Conservation (phyloP, 2,113 vertebrate species). For the Cromileptes altivelis region DNA sequence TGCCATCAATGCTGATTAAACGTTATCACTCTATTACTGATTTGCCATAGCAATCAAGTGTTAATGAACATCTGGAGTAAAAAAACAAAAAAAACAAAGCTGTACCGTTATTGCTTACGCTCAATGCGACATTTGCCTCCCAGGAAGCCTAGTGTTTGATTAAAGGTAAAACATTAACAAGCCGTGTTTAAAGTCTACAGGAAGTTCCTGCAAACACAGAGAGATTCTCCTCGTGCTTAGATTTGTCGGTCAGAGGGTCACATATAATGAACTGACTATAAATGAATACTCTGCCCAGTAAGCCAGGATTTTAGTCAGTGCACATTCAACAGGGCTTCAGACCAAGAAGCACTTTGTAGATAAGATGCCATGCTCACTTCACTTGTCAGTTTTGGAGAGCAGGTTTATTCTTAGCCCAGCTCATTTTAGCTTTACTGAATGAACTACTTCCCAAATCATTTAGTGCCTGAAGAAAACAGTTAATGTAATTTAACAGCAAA, state of each 20-base stretch:
- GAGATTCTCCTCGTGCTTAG: slow-evolving; percentile 18
- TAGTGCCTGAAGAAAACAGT: background rate
- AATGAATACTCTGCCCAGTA: background rate
- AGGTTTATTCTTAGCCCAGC: slow-evolving; percentile 49
- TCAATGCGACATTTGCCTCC: slow-evolving; percentile 51
- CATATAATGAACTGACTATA: background rate
- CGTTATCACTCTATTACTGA: slow-evolving; percentile 35
- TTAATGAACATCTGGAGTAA: slow-evolving; percentile 49
- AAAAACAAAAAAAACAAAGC: slow-evolving; percentile 49
- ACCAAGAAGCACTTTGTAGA: slow-evolving; percentile 38
- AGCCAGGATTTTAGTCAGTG: slow-evolving; percentile 23
- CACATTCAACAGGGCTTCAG: slow-evolving; percentile 40
- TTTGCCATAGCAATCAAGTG: slow-evolving; percentile 30
- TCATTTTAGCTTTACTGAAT: slow-evolving; percentile 12
- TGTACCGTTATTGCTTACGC: slow-evolving; percentile 16
- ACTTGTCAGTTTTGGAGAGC: slow-evolving; percentile 20
- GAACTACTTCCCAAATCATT: background rate
- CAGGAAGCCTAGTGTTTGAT: slow-evolving; percentile 75
- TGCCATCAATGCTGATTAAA: slow-evolving; percentile 46
- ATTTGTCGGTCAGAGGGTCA: slow-evolving; percentile 40
- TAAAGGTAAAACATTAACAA: slow-evolving; percentile 85
- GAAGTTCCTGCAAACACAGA: slow-evolving; percentile 48
- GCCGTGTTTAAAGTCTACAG: slow-evolving; percentile 76
- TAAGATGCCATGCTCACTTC: slow-evolving; percentile 36
- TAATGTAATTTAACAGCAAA: background rate